A percentile compares a stretch with the other conserved stretches of the same genome.
These are phyloP conservation scores for Heliothis virescens DNA, from an alignment of 1,140 invertebrate species.

Conservation along the genomic window DNA sequence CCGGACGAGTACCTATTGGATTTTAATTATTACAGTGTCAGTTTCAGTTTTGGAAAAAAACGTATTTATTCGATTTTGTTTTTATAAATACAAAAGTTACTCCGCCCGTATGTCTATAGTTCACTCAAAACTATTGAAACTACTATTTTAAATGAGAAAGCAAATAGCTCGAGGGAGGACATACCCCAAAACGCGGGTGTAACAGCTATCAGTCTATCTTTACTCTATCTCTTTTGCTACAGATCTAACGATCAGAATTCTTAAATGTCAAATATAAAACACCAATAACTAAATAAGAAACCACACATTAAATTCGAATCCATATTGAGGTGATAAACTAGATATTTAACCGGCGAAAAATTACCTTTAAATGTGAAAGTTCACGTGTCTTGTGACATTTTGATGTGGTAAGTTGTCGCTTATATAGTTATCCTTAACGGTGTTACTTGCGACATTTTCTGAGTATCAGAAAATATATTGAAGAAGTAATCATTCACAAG, in stretches of 20 bases:
- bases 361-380: slow-evolving; percentile 44
- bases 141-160: no score
- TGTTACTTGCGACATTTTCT: background rate
- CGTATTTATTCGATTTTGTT: no score
- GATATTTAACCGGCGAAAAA: slow-evolving; percentile 39
- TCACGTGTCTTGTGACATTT: slow-evolving; percentile 44
- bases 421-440: background rate
- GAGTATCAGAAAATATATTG: background rate
- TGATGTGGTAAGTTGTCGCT: background rate
- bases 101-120: no score
- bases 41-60: no score
- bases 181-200: no score
- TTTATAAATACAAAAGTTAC: no score
- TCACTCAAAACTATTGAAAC: no score
- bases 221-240: no score
- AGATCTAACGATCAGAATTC: no score
- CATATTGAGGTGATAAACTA: background rate
- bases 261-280: no score
- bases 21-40: background rate
- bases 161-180: no score
- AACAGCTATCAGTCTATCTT: no score
- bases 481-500: background rate
- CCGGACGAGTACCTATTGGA: background rate
- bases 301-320: background rate
- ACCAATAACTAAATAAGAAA: background rate